Percentiles rank a stretch among this genome's conserved stretches.
phyloP scores from a whole-genome alignment of 2,113 vertebrate genomes.

The Cyanoramphus novaezelandiae region DNA sequence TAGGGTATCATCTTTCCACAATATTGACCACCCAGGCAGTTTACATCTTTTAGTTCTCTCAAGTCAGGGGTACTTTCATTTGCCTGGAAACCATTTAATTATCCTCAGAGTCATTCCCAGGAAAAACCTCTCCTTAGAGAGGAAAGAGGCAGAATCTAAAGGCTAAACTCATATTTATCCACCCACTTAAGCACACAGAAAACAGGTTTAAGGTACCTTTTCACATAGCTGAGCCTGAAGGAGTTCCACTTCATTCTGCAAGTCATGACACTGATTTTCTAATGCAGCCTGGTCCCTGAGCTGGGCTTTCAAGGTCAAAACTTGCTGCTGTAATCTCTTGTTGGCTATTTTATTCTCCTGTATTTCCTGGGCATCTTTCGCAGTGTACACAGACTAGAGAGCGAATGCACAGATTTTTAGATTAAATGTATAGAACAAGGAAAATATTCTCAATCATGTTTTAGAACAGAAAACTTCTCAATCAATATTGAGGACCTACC shows the following conservation, averaged over 20 bases:
- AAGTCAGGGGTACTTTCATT: neutral
- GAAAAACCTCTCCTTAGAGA: neutral
- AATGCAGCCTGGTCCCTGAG: slow-evolving; percentile 65
- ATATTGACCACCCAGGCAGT: neutral
- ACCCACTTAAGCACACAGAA: neutral
- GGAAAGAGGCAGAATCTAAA: neutral
- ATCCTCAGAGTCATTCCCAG: neutral
- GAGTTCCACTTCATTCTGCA: slow-evolving; percentile 1
- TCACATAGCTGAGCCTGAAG: slow-evolving; percentile 72
- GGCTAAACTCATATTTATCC: neutral
- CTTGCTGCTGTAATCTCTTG: slow-evolving; percentile 60
- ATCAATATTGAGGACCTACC: neutral
- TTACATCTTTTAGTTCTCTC: neutral
- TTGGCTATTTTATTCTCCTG: slow-evolving; percentile 2
- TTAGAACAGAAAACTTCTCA: neutral
- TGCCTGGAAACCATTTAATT: neutral
- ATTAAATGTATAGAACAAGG: neutral
- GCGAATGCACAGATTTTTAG: neutral
- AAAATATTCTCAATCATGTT: neutral
- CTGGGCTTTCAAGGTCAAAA: slow-evolving; percentile 70
- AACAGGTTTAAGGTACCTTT: slow-evolving; percentile 67
- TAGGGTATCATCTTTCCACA: neutral
- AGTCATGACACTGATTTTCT: neutral
- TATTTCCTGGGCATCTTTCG: neutral
- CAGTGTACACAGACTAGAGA: neutral